Evolutionary conservation across 2,113 vertebrate genomes (phyloP).

Genomic region (Hydropotes inermis): DNA sequence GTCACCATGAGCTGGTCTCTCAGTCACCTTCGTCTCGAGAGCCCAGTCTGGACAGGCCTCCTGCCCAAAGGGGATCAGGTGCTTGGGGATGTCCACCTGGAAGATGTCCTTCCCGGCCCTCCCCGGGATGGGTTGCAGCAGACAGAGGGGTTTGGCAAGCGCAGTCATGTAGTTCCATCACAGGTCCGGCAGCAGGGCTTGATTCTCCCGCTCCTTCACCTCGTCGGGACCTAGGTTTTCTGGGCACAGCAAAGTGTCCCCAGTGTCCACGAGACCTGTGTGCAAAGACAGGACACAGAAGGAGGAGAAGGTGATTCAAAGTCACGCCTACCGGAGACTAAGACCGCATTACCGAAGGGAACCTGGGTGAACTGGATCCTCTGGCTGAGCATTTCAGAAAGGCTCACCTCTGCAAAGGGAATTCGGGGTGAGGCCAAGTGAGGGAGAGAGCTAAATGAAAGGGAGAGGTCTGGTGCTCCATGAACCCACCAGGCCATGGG

Average conservation of each 20-base stretch:
- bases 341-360: not conserved
- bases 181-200: constrained; percentile 84
- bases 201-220: constrained; percentile 80
- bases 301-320: not conserved
- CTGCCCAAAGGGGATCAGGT: too few species aligned
- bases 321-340: not conserved
- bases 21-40: not conserved
- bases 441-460: not conserved
- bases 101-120: not conserved
- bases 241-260: constrained; percentile 82
- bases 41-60: too few species aligned
- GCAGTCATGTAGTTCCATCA: constrained; percentile 88
- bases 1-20: not conserved
- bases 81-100: too few species aligned
- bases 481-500: fast-evolving
- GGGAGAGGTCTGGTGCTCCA: not conserved
- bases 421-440: not conserved
- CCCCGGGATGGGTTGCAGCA: constrained; percentile 62
- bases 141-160: constrained; percentile 89
- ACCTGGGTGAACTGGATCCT: not conserved
- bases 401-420: not conserved
- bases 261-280: constrained; percentile 88
- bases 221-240: constrained; percentile 76
- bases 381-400: not conserved
- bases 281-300: not conserved